Conservation (phyloP, 2,113 vertebrate genomes). For the Lutjanus erythropterus region DNA sequence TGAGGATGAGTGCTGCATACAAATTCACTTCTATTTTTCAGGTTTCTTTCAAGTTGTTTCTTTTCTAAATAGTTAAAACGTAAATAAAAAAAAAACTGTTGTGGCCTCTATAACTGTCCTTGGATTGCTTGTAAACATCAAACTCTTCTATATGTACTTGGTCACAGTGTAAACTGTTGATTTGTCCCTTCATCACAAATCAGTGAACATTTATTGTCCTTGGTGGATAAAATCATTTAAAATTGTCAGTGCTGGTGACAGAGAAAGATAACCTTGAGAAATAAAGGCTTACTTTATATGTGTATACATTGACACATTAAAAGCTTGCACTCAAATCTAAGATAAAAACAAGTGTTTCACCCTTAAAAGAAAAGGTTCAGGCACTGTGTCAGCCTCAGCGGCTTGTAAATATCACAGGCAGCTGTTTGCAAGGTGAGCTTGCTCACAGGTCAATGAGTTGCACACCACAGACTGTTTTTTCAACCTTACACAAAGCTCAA, state of each 20-base stretch:
- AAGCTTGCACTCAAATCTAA: not conserved
- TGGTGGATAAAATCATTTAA: not conserved
- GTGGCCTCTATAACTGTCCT: not conserved
- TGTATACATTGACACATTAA: not conserved
- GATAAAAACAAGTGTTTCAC: not conserved
- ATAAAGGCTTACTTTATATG: slow-evolving; percentile 1
- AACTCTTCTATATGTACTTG: not conserved
- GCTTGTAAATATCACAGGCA: slow-evolving; percentile 52
- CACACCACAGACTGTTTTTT: slow-evolving; percentile 32
- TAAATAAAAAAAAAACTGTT: not conserved
- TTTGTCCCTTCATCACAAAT: not conserved
- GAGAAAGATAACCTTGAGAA: not conserved
- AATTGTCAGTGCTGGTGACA: not conserved
- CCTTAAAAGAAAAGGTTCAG: slow-evolving; percentile 4
- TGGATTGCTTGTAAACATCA: not conserved
- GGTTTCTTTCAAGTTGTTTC: not conserved
- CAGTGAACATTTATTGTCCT: not conserved
- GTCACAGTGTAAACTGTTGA: not conserved
- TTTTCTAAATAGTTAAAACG: not conserved
- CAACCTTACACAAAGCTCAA: slow-evolving; percentile 57
- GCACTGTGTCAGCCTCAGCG: not conserved
- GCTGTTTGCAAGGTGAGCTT: slow-evolving; percentile 46
- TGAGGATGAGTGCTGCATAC: not conserved
- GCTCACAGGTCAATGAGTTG: slow-evolving; percentile 57
- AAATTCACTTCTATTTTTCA: not conserved